These are phyloP conservation scores for Novumbra hubbsi DNA, from an alignment of 2,797 vertebrate genomes.

Conservation along the genomic window DNA sequence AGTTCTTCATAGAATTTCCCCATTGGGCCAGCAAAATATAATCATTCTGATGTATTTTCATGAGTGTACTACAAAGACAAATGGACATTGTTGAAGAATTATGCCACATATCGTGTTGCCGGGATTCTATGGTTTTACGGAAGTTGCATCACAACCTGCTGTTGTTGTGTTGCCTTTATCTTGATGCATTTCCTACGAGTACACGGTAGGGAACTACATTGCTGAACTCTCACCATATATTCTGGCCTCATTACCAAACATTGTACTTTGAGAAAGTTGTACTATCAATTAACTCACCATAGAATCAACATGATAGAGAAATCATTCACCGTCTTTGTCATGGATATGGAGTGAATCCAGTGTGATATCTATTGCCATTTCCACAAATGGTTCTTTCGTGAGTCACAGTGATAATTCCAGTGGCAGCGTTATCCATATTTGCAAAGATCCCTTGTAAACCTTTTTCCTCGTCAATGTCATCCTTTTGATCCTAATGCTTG, in stretches of 20 bases:
- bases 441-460: constrained; percentile 6
- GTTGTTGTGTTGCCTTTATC: neutral
- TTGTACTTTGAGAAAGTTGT: neutral
- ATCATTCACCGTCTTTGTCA: neutral
- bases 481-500: constrained; percentile 37
- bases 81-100: neutral
- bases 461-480: constrained; percentile 86
- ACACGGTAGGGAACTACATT: neutral
- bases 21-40: too few species aligned
- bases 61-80: neutral
- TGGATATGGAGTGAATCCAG: neutral
- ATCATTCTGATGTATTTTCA: too few species aligned
- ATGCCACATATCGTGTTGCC: neutral
- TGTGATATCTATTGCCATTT: neutral
- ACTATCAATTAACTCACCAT: neutral
- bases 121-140: neutral
- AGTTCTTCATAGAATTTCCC: too few species aligned
- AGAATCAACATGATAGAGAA: neutral
- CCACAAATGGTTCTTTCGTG: constrained; percentile 4
- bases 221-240: neutral
- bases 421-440: constrained; percentile 8
- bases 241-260: neutral
- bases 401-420: constrained; percentile 27
- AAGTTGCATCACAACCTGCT: neutral
- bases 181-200: neutral